These are phyloP conservation scores for Planococcus citri DNA, from an alignment of 1,140 invertebrate genomes.

Conservation along the genomic window DNA sequence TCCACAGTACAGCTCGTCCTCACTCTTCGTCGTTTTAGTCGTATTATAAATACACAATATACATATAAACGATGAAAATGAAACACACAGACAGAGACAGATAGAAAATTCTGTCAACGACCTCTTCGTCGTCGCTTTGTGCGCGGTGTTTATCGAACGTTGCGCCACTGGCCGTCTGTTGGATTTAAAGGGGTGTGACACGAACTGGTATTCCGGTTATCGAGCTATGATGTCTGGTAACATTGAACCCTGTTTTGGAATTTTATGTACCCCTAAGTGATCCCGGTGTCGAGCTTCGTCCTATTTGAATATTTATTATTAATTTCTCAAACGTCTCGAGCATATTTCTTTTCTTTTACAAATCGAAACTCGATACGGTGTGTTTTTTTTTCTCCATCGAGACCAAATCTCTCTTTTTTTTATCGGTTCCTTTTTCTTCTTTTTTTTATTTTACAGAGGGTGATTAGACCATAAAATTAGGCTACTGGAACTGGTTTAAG, in stretches of 20 bases:
- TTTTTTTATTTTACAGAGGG: no score
- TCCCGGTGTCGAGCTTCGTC: neutral
- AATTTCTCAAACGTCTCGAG: neutral
- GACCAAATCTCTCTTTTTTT: no score
- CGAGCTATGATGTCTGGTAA: neutral
- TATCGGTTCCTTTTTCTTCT: no score
- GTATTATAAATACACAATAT: no score
- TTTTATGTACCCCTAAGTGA: neutral
- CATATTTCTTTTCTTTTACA: neutral
- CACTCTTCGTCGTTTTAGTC: no score
- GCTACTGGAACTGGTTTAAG: neutral
- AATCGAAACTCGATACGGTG: neutral
- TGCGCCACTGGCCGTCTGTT: constrained; percentile 4
- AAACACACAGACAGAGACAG: no score
- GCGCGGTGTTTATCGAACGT: neutral
- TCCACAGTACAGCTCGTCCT: no score
- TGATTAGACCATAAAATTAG: neutral
- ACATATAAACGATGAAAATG: no score
- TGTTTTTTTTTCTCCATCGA: neutral
- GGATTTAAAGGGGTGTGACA: neutral
- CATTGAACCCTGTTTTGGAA: neutral
- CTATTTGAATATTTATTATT: neutral
- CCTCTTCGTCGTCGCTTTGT: neutral
- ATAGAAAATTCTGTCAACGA: neutral
- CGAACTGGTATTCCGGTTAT: neutral